Evolutionary conservation across 2,888 invertebrate species (phyloP).

Genomic region (Chloroclystis v-ata): DNA sequence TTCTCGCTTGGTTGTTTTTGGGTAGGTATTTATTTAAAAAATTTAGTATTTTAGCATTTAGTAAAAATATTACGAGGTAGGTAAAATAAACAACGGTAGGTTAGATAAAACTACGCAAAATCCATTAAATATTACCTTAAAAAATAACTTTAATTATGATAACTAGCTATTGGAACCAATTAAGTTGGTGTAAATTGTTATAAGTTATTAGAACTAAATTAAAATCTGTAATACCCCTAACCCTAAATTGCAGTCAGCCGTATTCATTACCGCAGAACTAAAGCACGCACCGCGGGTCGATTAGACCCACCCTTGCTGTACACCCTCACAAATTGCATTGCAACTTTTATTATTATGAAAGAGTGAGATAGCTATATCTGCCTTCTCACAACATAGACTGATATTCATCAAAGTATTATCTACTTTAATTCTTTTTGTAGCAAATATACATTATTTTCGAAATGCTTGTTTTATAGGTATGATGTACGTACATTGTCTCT

Average conservation of each 20-base stretch:
- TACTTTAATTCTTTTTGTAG: too few species aligned
- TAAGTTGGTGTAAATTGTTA: background rate
- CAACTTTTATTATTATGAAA: conserved; percentile 38
- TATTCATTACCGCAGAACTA: conserved; percentile 68
- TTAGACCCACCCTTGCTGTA: conserved; percentile 59
- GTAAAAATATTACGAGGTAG: too few species aligned
- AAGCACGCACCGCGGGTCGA: conserved; percentile 56
- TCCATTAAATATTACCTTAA: too few species aligned
- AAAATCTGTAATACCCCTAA: conserved; percentile 37
- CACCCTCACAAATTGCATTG: conserved; percentile 39
- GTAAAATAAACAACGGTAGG: too few species aligned
- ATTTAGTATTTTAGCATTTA: too few species aligned
- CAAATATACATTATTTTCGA: too few species aligned
- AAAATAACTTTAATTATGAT: too few species aligned
- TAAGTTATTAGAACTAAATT: conserved; percentile 11
- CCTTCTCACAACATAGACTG: conserved; percentile 29
- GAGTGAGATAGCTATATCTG: conserved; percentile 36
- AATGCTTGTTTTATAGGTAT: too few species aligned
- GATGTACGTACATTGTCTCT: too few species aligned
- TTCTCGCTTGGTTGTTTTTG: too few species aligned
- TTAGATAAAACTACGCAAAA: too few species aligned
- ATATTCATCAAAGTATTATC: conserved; percentile 11
- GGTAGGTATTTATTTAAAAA: too few species aligned
- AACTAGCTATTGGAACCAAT: background rate
- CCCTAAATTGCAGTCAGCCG: conserved; percentile 59